Conservation (phyloP, 1,140 invertebrate genomes). For the Antheraea mylitta region DNA sequence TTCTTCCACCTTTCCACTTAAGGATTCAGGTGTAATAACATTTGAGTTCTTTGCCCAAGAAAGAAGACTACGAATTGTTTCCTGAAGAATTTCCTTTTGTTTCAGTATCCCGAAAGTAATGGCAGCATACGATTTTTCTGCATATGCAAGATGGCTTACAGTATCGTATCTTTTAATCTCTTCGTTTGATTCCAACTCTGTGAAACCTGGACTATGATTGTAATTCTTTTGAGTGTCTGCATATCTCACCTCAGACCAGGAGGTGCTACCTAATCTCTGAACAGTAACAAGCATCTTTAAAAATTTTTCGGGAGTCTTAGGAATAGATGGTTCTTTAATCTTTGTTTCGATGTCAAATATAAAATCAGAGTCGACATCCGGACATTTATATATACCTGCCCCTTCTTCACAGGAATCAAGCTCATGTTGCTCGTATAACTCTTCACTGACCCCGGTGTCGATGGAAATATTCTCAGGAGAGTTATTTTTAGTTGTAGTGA, state of each 20-base stretch:
- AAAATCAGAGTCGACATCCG: background rate
- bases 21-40: too few species aligned
- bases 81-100: too few species aligned
- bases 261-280: conserved; percentile 2
- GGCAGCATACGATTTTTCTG: too few species aligned
- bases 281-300: background rate
- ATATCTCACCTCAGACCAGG: background rate
- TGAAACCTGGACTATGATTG: too few species aligned
- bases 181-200: too few species aligned
- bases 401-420: background rate
- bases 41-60: too few species aligned
- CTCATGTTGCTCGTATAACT: background rate
- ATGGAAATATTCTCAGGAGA: background rate
- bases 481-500: background rate
- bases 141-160: too few species aligned
- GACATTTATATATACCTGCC: background rate
- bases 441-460: background rate
- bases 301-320: background rate
- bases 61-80: too few species aligned
- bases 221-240: too few species aligned
- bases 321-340: conserved; percentile 2
- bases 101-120: too few species aligned
- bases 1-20: too few species aligned
- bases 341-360: background rate
- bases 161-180: too few species aligned